Conservation (phyloP, 2,797 vertebrate genomes). For the Tenualosa thibaudeaui region DNA sequence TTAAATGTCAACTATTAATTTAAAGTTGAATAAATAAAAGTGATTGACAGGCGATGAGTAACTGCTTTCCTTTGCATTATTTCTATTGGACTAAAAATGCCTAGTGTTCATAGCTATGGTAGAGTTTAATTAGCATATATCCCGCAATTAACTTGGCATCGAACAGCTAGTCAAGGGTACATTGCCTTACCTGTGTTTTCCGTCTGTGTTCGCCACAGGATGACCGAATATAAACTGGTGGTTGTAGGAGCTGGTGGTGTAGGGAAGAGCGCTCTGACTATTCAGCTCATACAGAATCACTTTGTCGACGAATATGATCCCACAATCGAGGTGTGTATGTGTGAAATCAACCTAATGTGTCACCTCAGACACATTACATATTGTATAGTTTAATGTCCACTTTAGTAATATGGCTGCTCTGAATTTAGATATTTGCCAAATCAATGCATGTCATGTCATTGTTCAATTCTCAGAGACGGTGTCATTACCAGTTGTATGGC, state of each 20-base stretch:
- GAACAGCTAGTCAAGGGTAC: too few species aligned
- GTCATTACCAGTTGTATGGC: too few species aligned
- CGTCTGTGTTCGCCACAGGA: constrained; percentile 53
- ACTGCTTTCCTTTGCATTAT: background rate
- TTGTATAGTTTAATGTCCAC: too few species aligned
- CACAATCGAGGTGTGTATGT: constrained; percentile 88
- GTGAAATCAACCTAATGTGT: background rate
- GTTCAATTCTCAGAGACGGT: too few species aligned
- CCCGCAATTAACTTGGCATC: background rate
- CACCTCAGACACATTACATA: too few species aligned
- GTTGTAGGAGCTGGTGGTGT: constrained; percentile 83
- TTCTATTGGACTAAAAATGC: background rate
- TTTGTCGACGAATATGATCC: constrained; percentile 94
- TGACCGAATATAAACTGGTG: constrained; percentile 84
- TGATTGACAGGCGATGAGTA: background rate
- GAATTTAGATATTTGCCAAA: background rate
- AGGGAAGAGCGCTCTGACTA: constrained; percentile 82
- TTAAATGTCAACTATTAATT: background rate
- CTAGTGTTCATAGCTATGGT: background rate
- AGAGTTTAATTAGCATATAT: background rate
- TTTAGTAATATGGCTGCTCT: too few species aligned
- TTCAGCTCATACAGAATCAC: constrained; percentile 84
- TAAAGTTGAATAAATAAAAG: background rate
- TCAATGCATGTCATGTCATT: background rate
- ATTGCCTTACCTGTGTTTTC: background rate